phyloP scores from a whole-genome alignment of 2,888 invertebrate species.

The Drosophila affinis region DNA sequence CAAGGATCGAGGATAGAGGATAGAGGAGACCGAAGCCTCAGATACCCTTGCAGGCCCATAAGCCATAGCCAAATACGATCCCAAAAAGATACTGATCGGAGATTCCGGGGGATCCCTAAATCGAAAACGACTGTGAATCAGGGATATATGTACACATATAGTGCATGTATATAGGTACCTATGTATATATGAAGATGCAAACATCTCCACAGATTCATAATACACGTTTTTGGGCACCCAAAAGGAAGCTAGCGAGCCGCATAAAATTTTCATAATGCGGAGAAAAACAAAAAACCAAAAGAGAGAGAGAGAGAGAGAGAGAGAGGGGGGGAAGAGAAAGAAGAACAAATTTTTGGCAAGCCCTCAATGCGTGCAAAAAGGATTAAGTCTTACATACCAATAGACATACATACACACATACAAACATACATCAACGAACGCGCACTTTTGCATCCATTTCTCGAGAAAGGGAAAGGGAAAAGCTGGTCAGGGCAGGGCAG shows the following conservation, averaged over 20 bases:
- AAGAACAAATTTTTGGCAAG: constrained; percentile 57
- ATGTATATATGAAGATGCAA: background rate
- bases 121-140: background rate
- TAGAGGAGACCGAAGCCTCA: background rate
- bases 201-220: background rate
- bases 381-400: constrained; percentile 54
- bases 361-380: constrained; percentile 71
- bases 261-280: constrained; percentile 25
- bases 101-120: too few relatives aligned
- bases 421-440: background rate
- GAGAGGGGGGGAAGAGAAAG: background rate
- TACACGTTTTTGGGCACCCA: background rate
- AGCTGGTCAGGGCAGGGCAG: too few relatives aligned
- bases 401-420: constrained; percentile 5
- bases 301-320: too few relatives aligned
- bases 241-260: constrained; percentile 7
- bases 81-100: background rate
- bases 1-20: constrained; percentile 23
- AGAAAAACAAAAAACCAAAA: too few relatives aligned
- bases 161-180: too few relatives aligned
- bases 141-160: background rate
- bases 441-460: background rate
- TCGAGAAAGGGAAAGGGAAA: too few relatives aligned
- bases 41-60: background rate
- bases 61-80: too few relatives aligned